A percentile compares a stretch with the other conserved stretches of the same genome.
Evolutionary conservation across 2,888 invertebrate species (phyloP).

Genomic region (Cheilosia vulpina): DNA sequence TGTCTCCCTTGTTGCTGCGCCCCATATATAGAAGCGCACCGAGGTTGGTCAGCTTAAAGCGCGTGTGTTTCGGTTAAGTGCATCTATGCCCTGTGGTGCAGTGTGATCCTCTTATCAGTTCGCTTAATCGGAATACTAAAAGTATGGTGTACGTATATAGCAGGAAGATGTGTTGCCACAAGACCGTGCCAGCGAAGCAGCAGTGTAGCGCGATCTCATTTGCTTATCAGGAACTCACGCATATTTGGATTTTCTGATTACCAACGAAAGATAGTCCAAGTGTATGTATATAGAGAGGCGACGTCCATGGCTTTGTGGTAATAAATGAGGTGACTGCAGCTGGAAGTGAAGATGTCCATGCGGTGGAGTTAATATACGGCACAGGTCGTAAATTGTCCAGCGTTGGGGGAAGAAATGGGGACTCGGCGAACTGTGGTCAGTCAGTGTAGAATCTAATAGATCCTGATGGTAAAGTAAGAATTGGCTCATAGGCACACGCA

Average conservation of each 20-base stretch:
- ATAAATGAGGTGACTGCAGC: conserved; percentile 58
- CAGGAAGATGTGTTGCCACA: background rate
- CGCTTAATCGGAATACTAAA: conserved; percentile 68
- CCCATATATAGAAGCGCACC: conserved; percentile 13
- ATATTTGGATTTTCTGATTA: conserved; percentile 76
- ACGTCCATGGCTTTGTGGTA: conserved; percentile 32
- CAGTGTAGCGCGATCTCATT: conserved; percentile 64
- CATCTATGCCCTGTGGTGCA: conserved; percentile 54
- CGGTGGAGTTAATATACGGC: conserved; percentile 61
- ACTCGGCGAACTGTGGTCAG: conserved; percentile 25
- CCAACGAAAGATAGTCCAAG: conserved; percentile 56
- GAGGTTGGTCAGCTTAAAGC: conserved; percentile 50
- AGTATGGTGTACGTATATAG: conserved; percentile 30
- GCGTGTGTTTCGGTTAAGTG: conserved; percentile 71
- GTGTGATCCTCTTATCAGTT: conserved; percentile 73
- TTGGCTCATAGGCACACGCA: conserved; percentile 18
- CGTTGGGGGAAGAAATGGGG: conserved; percentile 4
- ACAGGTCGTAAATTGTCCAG: conserved; percentile 56
- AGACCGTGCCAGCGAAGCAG: conserved; percentile 11
- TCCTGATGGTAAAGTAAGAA: conserved; percentile 24
- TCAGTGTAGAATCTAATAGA: conserved; percentile 34
- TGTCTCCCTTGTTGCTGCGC: conserved; percentile 31
- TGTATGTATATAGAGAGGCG: background rate
- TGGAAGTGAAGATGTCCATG: conserved; percentile 59
- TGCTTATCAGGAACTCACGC: conserved; percentile 77